These are phyloP conservation scores for Acromyrmex echinatior DNA, from an alignment of 1,140 invertebrate species.

Conservation along the genomic window DNA sequence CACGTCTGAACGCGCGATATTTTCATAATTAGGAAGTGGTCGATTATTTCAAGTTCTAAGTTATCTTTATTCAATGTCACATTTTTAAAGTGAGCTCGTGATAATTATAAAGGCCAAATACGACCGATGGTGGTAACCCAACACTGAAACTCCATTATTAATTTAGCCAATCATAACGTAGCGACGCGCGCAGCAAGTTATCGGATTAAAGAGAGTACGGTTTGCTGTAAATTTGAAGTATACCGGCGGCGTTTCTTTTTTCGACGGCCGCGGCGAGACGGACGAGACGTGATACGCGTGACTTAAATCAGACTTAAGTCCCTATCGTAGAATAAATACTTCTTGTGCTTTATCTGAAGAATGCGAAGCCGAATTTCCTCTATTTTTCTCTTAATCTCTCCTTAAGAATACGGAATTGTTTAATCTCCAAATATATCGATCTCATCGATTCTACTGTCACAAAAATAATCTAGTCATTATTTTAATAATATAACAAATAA, in stretches of 20 bases:
- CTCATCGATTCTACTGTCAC: not conserved
- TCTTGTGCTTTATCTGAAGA: constrained; percentile 32
- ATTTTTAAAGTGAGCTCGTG: constrained; percentile 37
- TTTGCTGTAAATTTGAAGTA: constrained; percentile 59
- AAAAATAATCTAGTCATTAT: not conserved
- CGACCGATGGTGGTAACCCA: constrained; percentile 45
- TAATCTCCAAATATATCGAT: constrained; percentile 34
- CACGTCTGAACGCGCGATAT: not conserved
- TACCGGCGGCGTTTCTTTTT: constrained; percentile 21
- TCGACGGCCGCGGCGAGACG: constrained; percentile 1
- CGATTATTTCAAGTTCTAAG: not conserved
- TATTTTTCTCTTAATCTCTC: not conserved
- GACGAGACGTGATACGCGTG: constrained; percentile 40
- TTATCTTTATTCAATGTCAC: constrained; percentile 19
- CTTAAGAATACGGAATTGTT: constrained; percentile 23
- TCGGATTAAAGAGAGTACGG: constrained; percentile 58
- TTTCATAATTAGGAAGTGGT: constrained; percentile 13
- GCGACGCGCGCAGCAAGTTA: constrained; percentile 30
- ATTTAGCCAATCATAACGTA: constrained; percentile 61
- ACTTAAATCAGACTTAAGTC: constrained; percentile 60
- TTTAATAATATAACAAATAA: not conserved
- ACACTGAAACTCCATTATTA: constrained; percentile 60
- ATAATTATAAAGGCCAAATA: constrained; percentile 44
- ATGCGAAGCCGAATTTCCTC: not conserved
- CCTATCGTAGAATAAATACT: constrained; percentile 50